Evolutionary conservation across 2,888 invertebrate species (phyloP).

Genomic region (Thymelicus sylvestris): DNA sequence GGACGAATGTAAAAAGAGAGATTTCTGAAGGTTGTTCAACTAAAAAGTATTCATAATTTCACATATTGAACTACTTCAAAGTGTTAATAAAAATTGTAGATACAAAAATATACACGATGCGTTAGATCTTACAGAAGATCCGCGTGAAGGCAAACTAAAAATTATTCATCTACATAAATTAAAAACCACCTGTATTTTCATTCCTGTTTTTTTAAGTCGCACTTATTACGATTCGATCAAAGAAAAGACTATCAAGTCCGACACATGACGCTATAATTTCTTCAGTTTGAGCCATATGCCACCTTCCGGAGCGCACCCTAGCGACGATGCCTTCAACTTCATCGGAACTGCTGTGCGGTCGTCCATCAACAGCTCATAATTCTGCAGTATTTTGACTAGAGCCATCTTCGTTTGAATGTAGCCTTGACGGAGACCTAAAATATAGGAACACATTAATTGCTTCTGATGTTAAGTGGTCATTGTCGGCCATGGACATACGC

Average conservation of each 20-base stretch:
- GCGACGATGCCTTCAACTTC: slow-evolving; percentile 62
- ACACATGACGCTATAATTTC: slow-evolving; percentile 45
- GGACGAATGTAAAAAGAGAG: not conserved
- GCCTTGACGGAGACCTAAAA: slow-evolving; percentile 75
- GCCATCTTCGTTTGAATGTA: slow-evolving; percentile 78
- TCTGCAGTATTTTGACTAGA: slow-evolving; percentile 67
- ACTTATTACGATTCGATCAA: not conserved
- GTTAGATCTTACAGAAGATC: too few relatives aligned
- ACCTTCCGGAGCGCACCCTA: slow-evolving; percentile 68
- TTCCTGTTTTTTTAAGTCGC: not conserved
- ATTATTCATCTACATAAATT: not conserved
- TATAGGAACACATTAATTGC: slow-evolving; percentile 6
- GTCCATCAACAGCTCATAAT: slow-evolving; percentile 66
- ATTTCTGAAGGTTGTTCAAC: too few relatives aligned
- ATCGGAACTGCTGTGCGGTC: slow-evolving; percentile 66
- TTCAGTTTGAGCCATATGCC: slow-evolving; percentile 71
- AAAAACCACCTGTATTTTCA: not conserved
- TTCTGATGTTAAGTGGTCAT: too few relatives aligned
- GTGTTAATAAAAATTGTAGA: too few relatives aligned
- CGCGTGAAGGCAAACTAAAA: not conserved
- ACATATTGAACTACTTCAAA: too few relatives aligned
- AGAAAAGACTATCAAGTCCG: not conserved
- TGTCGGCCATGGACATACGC: too few relatives aligned
- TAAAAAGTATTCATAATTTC: too few relatives aligned
- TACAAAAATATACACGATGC: too few relatives aligned